These are phyloP conservation scores for Caenorhabditis tropicalis DNA, from an alignment of 1,140 invertebrate genomes.

Conservation along the genomic window DNA sequence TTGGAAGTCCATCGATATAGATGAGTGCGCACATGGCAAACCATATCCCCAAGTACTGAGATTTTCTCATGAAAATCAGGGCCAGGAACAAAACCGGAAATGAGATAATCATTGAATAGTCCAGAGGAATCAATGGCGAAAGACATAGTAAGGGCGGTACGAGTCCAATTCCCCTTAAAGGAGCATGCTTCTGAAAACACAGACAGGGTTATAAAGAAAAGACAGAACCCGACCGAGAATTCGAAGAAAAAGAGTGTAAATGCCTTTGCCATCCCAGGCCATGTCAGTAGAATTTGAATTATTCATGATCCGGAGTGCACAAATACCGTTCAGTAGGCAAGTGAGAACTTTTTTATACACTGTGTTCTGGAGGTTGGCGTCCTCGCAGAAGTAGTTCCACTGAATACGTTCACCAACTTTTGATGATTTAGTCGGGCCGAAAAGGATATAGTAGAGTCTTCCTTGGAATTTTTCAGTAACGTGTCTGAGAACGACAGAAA, in stretches of 20 bases:
- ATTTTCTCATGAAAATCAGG: neutral
- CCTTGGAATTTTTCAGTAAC: neutral
- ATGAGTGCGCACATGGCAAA: neutral
- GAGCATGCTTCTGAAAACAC: neutral
- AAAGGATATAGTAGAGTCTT: neutral
- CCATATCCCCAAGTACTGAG: neutral
- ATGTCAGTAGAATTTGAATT: neutral
- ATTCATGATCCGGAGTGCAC: neutral
- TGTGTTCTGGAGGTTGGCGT: neutral
- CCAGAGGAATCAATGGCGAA: neutral
- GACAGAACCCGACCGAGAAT: neutral
- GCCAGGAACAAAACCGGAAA: neutral
- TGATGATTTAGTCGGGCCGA: neutral
- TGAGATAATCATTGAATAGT: neutral
- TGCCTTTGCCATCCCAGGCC: neutral
- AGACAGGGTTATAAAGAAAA: neutral
- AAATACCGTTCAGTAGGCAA: neutral
- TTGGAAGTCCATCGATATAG: conserved; percentile 1
- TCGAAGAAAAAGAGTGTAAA: neutral
- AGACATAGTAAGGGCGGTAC: neutral
- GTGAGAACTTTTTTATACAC: neutral
- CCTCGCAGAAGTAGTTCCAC: conserved; percentile 2
- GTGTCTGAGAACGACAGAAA: neutral
- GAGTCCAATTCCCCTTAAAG: neutral
- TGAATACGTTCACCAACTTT: neutral